Conservation (phyloP, 1,140 invertebrate species). For the honey bee (Apis mellifera) region DNA sequence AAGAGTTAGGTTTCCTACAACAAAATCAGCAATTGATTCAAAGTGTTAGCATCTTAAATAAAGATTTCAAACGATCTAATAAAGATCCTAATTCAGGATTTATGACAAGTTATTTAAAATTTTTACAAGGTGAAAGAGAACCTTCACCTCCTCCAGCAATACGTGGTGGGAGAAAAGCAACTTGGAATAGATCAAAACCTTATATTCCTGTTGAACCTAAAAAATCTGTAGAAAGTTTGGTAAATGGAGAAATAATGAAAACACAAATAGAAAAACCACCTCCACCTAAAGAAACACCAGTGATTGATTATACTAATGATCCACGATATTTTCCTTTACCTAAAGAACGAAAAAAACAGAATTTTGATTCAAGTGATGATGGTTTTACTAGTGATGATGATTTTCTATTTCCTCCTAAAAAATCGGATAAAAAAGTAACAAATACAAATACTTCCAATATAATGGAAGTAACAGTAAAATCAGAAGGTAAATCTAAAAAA, state of each 20-base stretch:
- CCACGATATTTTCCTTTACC: conserved; percentile 88
- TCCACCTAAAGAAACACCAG: conserved; percentile 70
- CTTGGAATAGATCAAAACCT: conserved; percentile 83
- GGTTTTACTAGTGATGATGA: conserved; percentile 85
- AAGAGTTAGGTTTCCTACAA: conserved; percentile 89
- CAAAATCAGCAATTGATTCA: conserved; percentile 66
- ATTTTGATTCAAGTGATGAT: conserved; percentile 86
- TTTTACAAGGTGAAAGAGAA: conserved; percentile 90
- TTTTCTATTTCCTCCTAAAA: conserved; percentile 82
- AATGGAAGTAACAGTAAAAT: conserved; percentile 67
- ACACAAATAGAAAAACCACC: conserved; percentile 57
- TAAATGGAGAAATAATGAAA: conserved; percentile 58
- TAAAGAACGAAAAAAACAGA: conserved; percentile 86
- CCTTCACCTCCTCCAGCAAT: conserved; percentile 87
- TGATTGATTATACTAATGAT: conserved; percentile 83
- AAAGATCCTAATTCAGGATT: conserved; percentile 88
- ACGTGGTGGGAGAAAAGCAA: conserved; percentile 85
- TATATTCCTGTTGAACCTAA: conserved; percentile 72
- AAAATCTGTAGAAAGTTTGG: conserved; percentile 59
- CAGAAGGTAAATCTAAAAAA: conserved; percentile 74
- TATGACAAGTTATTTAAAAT: conserved; percentile 92
- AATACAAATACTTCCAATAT: conserved; percentile 68
- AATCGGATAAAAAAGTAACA: conserved; percentile 74
- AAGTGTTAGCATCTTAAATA: conserved; percentile 56
- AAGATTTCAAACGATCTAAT: conserved; percentile 80